Percentiles rank a stretch among this genome's conserved stretches.
Conservation (phyloP, 1,140 invertebrate genomes). For the Calephelis nemesis region DNA sequence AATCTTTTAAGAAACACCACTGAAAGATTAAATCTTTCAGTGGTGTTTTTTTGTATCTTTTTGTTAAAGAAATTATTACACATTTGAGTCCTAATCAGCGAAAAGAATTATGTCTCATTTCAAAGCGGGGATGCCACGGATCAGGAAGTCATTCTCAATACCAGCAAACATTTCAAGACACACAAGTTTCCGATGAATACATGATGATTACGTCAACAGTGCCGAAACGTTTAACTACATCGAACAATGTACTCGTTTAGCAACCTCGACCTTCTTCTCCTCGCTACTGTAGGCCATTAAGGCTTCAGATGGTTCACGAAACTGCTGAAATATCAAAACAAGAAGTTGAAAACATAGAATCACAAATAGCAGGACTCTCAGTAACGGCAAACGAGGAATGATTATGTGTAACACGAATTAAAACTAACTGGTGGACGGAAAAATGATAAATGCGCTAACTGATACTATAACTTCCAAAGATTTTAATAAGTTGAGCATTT, state of each 20-base stretch:
- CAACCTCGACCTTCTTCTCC: neutral
- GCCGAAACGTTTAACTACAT: neutral
- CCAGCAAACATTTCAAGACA: slow-evolving; percentile 22
- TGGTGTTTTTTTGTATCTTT: no score
- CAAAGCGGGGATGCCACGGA: slow-evolving; percentile 20
- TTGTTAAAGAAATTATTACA: slow-evolving; percentile 22
- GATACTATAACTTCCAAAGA: neutral
- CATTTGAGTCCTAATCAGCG: slow-evolving; percentile 13
- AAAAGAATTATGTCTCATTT: slow-evolving; percentile 20
- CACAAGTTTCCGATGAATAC: slow-evolving; percentile 7
- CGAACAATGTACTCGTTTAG: neutral
- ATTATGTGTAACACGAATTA: neutral
- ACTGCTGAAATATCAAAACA: neutral
- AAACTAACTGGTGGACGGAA: slow-evolving; percentile 2
- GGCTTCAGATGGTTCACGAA: neutral
- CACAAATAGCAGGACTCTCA: slow-evolving; percentile 2
- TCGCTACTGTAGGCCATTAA: neutral
- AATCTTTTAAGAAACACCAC: slow-evolving; percentile 22
- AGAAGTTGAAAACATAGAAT: slow-evolving; percentile 5
- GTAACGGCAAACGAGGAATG: slow-evolving; percentile 1
- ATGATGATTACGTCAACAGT: slow-evolving; percentile 9
- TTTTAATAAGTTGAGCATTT: slow-evolving; percentile 19
- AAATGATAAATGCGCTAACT: neutral
- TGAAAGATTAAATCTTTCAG: slow-evolving; percentile 20
- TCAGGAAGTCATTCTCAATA: slow-evolving; percentile 18